These are phyloP conservation scores for Onchidella celtica DNA, from an alignment of 2,888 invertebrate species.

Conservation along the genomic window DNA sequence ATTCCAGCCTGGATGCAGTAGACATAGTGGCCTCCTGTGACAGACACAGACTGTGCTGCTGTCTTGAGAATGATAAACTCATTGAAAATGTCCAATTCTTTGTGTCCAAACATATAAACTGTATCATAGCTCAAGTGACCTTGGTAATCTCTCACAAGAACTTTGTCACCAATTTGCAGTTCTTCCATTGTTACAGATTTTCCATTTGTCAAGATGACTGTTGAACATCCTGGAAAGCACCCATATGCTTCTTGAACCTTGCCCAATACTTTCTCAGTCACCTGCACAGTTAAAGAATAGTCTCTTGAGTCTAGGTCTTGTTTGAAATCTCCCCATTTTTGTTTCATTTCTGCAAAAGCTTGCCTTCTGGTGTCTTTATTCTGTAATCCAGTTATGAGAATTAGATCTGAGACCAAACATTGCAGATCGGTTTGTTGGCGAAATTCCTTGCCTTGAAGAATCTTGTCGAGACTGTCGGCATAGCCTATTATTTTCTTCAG, in stretches of 20 bases:
- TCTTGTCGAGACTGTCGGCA: no score
- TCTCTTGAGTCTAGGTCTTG: no score
- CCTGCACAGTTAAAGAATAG: no score
- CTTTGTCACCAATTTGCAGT: constrained; percentile 1
- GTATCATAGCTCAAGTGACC: constrained; percentile 7
- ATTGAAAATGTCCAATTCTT: background rate
- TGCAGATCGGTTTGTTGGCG: no score
- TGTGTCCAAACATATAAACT: constrained; percentile 42
- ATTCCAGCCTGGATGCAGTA: constrained; percentile 19
- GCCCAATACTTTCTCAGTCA: background rate
- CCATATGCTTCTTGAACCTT: background rate
- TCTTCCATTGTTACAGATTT: background rate
- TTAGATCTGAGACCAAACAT: no score
- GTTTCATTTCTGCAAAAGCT: no score
- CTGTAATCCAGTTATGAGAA: no score
- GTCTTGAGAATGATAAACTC: background rate
- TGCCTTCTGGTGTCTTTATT: no score
- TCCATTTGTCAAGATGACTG: background rate
- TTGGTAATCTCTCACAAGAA: background rate
- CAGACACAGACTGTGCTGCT: background rate
- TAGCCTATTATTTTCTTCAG: no score
- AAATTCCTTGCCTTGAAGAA: no score
- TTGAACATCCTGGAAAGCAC: constrained; percentile 15
- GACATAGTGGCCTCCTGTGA: constrained; percentile 8
- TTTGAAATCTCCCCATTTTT: no score